Conservation (phyloP, 2,888 invertebrate genomes). For the Apeira syringaria region DNA sequence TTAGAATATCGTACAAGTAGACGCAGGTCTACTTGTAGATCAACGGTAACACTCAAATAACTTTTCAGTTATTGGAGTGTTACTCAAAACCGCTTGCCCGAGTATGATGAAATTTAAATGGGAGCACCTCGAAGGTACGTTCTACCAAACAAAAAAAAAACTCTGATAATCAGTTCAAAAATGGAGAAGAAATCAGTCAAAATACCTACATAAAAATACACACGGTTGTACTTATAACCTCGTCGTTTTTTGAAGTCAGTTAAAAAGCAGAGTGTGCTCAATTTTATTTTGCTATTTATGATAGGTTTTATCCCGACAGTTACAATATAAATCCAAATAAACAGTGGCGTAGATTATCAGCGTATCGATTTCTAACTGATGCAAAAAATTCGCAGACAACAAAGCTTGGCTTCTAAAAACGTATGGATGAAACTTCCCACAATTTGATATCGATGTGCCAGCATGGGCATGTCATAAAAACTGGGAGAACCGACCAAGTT, state of each 20-base stretch:
- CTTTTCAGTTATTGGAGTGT: no score
- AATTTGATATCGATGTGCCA: slow-evolving; percentile 6
- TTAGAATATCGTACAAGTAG: no score
- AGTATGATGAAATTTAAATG: no score
- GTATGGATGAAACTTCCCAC: background rate
- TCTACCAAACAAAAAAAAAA: no score
- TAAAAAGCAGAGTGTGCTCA: background rate
- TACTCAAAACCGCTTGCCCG: background rate
- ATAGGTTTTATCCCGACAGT: background rate
- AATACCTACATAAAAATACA: background rate
- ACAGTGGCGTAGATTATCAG: no score
- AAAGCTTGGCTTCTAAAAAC: background rate
- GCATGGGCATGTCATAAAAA: slow-evolving; percentile 12
- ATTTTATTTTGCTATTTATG: background rate
- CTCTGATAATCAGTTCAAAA: no score
- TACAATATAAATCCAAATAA: no score
- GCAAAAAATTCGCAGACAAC: background rate
- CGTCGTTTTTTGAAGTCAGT: background rate
- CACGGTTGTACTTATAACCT: background rate
- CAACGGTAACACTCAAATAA: no score
- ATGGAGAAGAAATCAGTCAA: background rate
- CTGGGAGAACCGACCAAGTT: slow-evolving; percentile 1
- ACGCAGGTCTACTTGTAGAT: no score
- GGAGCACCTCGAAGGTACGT: no score
- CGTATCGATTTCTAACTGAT: background rate